Evolutionary conservation across 2,888 invertebrate genomes (phyloP).

Genomic region (Ectemnius cavifrons): DNA sequence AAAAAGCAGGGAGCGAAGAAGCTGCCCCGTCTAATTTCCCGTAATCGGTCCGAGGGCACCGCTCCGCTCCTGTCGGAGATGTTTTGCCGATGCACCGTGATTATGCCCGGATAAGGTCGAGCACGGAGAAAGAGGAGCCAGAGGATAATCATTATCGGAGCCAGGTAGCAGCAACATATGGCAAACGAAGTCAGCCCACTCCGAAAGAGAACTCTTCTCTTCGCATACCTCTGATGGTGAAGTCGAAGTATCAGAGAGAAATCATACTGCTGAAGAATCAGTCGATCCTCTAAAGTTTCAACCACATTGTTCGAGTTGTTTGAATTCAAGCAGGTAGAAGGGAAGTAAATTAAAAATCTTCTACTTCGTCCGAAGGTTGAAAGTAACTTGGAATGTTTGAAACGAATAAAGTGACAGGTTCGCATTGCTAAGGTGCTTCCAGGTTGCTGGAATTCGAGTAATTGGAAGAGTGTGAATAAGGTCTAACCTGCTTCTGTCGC

Average conservation of each 20-base stretch:
- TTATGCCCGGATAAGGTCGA: conserved; percentile 24
- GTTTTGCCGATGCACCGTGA: conserved; percentile 33
- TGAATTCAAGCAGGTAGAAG: too few species aligned
- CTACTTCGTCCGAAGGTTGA: too few species aligned
- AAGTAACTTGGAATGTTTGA: too few species aligned
- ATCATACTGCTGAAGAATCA: not conserved
- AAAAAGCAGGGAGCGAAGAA: not conserved
- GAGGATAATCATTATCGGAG: conserved; percentile 64
- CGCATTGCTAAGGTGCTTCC: too few species aligned
- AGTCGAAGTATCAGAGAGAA: not conserved
- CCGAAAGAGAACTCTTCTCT: not conserved
- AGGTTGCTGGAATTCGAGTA: too few species aligned
- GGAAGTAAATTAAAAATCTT: too few species aligned
- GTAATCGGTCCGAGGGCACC: conserved; percentile 10
- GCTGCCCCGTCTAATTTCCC: conserved; percentile 18
- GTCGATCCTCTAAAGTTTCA: not conserved
- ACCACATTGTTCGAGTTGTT: too few species aligned
- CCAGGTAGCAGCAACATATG: conserved; percentile 36
- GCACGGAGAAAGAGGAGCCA: conserved; percentile 19
- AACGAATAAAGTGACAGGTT: too few species aligned
- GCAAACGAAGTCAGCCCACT: not conserved
- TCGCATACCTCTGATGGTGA: not conserved
- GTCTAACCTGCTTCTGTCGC: too few species aligned
- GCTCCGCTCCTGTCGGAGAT: conserved; percentile 24
- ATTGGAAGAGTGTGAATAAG: too few species aligned